These are phyloP conservation scores for Ornithorhynchus anatinus DNA, from an alignment of 2,113 vertebrate species.

Conservation along the genomic window DNA sequence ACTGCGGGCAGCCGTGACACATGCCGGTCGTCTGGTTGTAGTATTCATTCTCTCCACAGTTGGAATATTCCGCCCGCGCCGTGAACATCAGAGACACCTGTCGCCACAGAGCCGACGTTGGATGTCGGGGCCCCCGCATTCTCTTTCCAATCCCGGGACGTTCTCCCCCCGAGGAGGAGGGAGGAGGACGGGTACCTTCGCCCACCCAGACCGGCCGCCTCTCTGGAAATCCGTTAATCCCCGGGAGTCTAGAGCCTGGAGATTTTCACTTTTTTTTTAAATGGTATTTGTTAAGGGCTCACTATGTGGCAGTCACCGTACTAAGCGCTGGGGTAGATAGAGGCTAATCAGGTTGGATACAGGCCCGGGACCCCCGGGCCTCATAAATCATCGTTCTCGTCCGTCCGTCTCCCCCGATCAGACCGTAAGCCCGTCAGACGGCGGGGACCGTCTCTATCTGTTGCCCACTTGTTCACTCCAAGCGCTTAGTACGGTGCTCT, in stretches of 20 bases:
- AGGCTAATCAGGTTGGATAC: no score
- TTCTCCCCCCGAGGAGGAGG: background rate
- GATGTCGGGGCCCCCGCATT: accelerated
- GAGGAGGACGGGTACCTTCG: accelerated
- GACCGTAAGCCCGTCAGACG: no score
- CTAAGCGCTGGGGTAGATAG: no score
- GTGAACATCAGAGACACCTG: conserved; percentile 86
- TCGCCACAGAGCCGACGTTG: conserved; percentile 13
- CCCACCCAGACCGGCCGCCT: background rate
- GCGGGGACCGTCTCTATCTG: no score
- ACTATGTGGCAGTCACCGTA: no score
- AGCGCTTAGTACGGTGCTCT: no score
- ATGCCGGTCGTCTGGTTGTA: conserved; percentile 92
- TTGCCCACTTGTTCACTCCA: no score
- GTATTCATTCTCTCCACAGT: conserved; percentile 94
- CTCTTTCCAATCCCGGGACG: accelerated
- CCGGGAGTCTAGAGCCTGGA: no score
- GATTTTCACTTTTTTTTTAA: background rate
- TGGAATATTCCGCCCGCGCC: conserved; percentile 84
- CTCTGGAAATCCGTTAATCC: background rate
- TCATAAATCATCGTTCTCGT: no score
- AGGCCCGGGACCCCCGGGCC: no score
- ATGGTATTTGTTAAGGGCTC: no score
- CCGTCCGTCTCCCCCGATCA: no score
- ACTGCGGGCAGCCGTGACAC: conserved; percentile 92